phyloP scores from a whole-genome alignment of 2,797 vertebrate genomes.

The Melanotaenia parkinsoni region DNA sequence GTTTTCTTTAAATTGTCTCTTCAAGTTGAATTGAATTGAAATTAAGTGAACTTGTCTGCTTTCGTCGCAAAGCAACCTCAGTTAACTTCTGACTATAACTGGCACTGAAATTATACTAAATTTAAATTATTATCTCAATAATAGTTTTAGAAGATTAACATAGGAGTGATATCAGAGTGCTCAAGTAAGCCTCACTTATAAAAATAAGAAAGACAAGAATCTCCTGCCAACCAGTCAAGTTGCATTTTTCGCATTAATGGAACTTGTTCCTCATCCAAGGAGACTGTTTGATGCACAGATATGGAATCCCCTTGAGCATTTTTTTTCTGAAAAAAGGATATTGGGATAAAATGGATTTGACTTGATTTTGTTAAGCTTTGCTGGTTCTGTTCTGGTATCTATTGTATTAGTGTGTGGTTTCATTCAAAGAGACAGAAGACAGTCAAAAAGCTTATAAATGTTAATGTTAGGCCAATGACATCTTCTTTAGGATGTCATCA shows the following conservation, averaged over 20 bases:
- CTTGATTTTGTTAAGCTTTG: background rate
- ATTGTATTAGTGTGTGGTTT: background rate
- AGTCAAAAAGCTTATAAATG: background rate
- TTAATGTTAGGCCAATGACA: background rate
- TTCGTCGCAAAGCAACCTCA: no score
- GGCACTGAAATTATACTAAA: no score
- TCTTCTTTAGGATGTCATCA: background rate
- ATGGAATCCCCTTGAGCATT: conserved; percentile 2
- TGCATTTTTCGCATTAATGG: background rate
- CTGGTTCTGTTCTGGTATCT: background rate
- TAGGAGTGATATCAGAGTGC: no score
- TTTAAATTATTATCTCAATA: no score
- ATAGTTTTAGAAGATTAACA: no score
- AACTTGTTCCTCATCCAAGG: background rate
- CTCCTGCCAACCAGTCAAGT: background rate
- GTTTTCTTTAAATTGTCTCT: no score
- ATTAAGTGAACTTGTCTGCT: no score
- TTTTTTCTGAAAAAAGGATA: background rate
- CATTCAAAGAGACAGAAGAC: background rate
- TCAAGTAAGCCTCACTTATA: no score
- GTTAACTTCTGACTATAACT: no score
- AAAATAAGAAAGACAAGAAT: no score
- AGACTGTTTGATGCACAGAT: conserved; percentile 7
- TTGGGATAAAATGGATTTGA: background rate
- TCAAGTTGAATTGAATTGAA: no score